These are phyloP conservation scores for Knipowitschia caucasica DNA, from an alignment of 2,797 vertebrate genomes.

Conservation along the genomic window DNA sequence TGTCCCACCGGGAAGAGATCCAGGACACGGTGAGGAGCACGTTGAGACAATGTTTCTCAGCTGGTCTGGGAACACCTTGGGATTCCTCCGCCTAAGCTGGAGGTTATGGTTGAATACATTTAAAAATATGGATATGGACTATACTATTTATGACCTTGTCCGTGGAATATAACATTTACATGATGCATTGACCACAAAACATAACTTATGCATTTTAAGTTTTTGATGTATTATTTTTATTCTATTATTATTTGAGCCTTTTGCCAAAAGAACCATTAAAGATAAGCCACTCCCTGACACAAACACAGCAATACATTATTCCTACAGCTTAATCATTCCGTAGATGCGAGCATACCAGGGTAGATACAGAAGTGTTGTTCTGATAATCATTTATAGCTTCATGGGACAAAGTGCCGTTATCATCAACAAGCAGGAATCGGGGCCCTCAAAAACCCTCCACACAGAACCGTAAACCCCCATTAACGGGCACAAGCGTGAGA, in stretches of 20 bases:
- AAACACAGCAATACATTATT: constrained; percentile 13
- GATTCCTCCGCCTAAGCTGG: no score
- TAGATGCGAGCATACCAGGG: constrained; percentile 46
- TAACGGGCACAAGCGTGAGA: constrained; percentile 57
- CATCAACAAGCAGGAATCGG: constrained; percentile 49
- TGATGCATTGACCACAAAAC: no score
- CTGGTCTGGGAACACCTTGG: no score
- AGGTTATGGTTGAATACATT: no score
- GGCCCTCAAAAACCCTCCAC: constrained; percentile 51
- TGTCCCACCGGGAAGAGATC: no score
- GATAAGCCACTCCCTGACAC: constrained; percentile 44
- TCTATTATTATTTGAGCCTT: constrained; percentile 6
- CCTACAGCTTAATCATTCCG: constrained; percentile 8
- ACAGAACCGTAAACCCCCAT: constrained; percentile 54
- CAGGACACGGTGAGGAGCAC: no score
- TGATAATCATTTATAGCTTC: constrained; percentile 58
- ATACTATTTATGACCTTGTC: no score
- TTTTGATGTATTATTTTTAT: neutral
- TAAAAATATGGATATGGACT: no score
- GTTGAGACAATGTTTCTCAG: no score
- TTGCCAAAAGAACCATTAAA: constrained; percentile 21
- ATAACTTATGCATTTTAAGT: no score
- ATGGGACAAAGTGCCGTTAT: constrained; percentile 65
- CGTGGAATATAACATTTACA: no score
- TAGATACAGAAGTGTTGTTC: constrained; percentile 49